These are phyloP conservation scores for Phalera bucephala DNA, from an alignment of 2,888 invertebrate genomes.

Conservation along the genomic window DNA sequence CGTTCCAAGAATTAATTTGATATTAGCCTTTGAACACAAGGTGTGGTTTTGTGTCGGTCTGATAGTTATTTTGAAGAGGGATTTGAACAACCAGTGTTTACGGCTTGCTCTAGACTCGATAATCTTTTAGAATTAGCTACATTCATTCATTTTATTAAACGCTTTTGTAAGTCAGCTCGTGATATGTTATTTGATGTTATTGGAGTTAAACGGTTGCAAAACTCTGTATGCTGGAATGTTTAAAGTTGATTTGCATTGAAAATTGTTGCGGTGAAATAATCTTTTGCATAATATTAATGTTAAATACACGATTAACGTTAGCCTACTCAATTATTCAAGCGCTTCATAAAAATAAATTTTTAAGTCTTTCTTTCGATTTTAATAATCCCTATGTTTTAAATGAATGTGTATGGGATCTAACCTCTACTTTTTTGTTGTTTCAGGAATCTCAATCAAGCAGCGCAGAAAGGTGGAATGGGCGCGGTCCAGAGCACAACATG, in stretches of 20 bases:
- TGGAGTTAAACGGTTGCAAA: slow-evolving; percentile 28
- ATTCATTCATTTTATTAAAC: slow-evolving; percentile 57
- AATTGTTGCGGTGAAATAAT: neutral
- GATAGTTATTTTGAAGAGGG: slow-evolving; percentile 74
- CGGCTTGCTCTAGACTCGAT: slow-evolving; percentile 63
- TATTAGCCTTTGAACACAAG: slow-evolving; percentile 82
- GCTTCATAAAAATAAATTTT: too few species aligned
- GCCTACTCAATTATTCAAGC: too few species aligned
- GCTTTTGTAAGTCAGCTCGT: slow-evolving; percentile 32
- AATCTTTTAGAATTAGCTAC: slow-evolving; percentile 63
- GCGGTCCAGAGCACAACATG: slow-evolving; percentile 95
- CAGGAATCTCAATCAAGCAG: slow-evolving; percentile 92
- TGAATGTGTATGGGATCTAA: too few species aligned
- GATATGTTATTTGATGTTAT: slow-evolving; percentile 40
- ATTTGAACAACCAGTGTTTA: slow-evolving; percentile 74
- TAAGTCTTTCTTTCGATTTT: too few species aligned
- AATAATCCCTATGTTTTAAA: too few species aligned
- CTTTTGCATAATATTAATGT: slow-evolving; percentile 10
- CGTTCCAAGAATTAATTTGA: slow-evolving; percentile 82
- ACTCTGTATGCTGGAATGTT: slow-evolving; percentile 10
- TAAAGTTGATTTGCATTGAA: slow-evolving; percentile 13
- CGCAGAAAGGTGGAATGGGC: slow-evolving; percentile 94
- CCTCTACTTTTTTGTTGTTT: slow-evolving; percentile 51
- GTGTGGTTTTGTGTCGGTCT: slow-evolving; percentile 74
- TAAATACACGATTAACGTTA: too few species aligned